phyloP scores from a whole-genome alignment of 2,797 vertebrate species.

The Amphiprion clarkii region DNA sequence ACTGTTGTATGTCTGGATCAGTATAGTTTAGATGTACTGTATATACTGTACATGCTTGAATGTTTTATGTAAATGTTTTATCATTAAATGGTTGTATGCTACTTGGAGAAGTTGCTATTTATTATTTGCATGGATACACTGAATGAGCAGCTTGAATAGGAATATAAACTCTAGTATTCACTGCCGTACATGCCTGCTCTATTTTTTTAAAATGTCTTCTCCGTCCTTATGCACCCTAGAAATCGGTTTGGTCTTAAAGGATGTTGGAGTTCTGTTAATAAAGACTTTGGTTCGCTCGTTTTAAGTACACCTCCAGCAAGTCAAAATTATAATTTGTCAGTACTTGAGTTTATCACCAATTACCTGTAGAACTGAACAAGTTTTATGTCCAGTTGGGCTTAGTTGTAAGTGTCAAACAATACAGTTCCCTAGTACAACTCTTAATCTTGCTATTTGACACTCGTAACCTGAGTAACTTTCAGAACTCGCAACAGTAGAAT shows the following conservation, averaged over 20 bases:
- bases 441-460: neutral
- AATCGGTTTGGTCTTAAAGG: slow-evolving; percentile 22
- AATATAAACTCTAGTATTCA: neutral
- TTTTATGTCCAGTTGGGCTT: no score
- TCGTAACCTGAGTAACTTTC: neutral
- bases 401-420: neutral
- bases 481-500: neutral
- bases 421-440: neutral
- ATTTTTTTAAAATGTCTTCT: neutral
- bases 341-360: neutral
- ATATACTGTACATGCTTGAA: slow-evolving; percentile 26
- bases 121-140: neutral
- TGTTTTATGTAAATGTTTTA: slow-evolving; percentile 4
- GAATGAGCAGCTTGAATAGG: neutral
- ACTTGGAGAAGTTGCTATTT: neutral
- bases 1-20: neutral
- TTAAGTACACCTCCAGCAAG: neutral
- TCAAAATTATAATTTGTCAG: neutral
- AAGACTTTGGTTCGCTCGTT: neutral
- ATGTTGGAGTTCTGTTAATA: slow-evolving; percentile 15
- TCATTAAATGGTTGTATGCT: slow-evolving; percentile 34
- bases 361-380: neutral
- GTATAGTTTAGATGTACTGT: slow-evolving; percentile 25
- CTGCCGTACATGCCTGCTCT: neutral
- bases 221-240: neutral